These are phyloP conservation scores for Netelia inedita DNA, from an alignment of 2,888 invertebrate species.

Conservation along the genomic window DNA sequence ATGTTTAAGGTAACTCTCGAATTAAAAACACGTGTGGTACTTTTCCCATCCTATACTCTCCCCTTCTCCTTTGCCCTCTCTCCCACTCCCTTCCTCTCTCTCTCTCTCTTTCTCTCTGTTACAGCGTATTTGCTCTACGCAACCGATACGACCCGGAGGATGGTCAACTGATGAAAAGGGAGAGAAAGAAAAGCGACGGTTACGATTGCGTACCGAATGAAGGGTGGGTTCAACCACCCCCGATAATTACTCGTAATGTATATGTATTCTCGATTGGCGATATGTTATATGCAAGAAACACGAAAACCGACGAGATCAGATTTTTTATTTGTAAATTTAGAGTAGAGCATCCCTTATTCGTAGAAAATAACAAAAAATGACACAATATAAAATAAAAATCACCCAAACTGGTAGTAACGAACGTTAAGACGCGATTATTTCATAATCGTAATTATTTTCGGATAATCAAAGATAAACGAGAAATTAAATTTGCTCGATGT, in stretches of 20 bases:
- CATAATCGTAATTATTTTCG: not conserved
- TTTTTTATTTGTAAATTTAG: not conserved
- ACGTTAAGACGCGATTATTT: not conserved
- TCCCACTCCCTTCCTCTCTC: too few species aligned
- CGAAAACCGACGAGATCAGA: not conserved
- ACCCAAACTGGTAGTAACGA: too few species aligned
- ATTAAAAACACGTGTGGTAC: conserved; percentile 70
- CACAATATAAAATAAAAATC: too few species aligned
- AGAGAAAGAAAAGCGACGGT: conserved; percentile 44
- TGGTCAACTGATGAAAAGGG: conserved; percentile 55
- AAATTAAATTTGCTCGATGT: too few species aligned
- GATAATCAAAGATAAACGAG: not conserved
- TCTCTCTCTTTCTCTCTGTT: too few species aligned
- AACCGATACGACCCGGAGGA: conserved; percentile 38
- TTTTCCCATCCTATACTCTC: conserved; percentile 1
- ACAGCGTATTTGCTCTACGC: conserved; percentile 43
- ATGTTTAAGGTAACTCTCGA: conserved; percentile 69
- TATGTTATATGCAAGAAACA: not conserved
- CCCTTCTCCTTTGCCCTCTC: too few species aligned
- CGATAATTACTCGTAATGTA: conserved; percentile 66
- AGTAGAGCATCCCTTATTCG: too few species aligned
- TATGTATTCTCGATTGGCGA: conserved; percentile 73
- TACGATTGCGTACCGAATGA: conserved; percentile 8
- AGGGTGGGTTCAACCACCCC: conserved; percentile 65
- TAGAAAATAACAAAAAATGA: too few species aligned